A percentile compares a stretch with the other conserved stretches of the same genome.
phyloP scores from a whole-genome alignment of 2,113 vertebrate species.

The Trematomus loennbergii region DNA sequence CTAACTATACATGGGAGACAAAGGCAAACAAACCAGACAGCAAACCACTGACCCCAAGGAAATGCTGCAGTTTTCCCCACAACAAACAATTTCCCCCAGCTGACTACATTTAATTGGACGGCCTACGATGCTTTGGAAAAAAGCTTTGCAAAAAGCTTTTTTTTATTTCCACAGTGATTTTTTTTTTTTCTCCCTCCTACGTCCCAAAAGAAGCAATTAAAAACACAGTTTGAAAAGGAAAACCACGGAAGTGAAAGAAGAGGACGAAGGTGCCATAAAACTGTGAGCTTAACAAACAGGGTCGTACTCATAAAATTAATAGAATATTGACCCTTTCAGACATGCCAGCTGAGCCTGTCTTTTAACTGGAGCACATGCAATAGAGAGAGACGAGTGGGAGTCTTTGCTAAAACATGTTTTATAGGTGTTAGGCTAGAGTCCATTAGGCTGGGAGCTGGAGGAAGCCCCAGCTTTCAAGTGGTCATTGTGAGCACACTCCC shows the following conservation, averaged over 20 bases:
- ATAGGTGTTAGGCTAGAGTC: conserved; percentile 60
- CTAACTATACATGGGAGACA: conserved; percentile 79
- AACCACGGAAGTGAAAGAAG: conserved; percentile 14
- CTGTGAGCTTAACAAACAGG: conserved; percentile 6
- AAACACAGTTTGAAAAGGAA: conserved; percentile 9
- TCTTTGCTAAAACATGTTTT: conserved; percentile 56
- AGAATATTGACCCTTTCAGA: conserved; percentile 62
- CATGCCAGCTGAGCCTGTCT: conserved; percentile 45
- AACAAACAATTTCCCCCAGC: conserved; percentile 65
- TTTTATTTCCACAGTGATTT: conserved; percentile 18
- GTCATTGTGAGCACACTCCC: conserved; percentile 60
- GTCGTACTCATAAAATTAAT: conserved; percentile 56
- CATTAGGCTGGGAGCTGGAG: conserved; percentile 64
- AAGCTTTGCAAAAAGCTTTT: neutral
- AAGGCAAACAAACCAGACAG: conserved; percentile 64
- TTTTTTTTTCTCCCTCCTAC: neutral
- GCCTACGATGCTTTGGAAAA: conserved; percentile 56
- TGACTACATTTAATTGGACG: conserved; percentile 78
- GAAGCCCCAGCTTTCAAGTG: conserved; percentile 67
- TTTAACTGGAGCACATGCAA: conserved; percentile 33
- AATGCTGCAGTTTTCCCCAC: conserved; percentile 51
- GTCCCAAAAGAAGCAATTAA: conserved; percentile 14
- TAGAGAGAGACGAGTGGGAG: conserved; percentile 26
- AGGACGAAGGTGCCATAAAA: conserved; percentile 33
- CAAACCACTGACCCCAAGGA: conserved; percentile 75